These are phyloP conservation scores for Watsonalla cultraria DNA, from an alignment of 2,888 invertebrate genomes.

Conservation along the genomic window DNA sequence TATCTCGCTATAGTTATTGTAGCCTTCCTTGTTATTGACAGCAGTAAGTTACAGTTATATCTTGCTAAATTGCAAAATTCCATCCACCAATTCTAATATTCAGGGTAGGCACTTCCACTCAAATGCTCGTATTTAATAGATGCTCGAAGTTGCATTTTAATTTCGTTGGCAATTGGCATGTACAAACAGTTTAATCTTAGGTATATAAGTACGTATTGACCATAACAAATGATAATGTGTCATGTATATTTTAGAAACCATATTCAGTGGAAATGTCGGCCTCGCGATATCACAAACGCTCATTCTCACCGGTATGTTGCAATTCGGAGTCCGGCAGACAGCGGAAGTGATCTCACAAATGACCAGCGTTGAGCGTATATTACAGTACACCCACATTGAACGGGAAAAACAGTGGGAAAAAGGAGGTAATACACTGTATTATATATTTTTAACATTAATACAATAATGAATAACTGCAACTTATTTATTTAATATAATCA, in stretches of 20 bases:
- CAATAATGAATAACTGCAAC: background rate
- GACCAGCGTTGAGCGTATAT: conserved; percentile 85
- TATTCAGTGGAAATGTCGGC: conserved; percentile 83
- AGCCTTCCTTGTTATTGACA: conserved; percentile 80
- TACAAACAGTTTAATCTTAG: no score
- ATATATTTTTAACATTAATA: background rate
- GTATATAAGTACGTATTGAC: no score
- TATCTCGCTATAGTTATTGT: conserved; percentile 85
- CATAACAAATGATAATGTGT: background rate
- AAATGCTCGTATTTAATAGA: no score
- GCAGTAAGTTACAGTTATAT: conserved; percentile 48
- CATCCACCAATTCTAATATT: no score
- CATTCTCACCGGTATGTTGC: conserved; percentile 85
- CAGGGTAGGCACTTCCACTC: no score
- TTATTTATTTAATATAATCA: no score
- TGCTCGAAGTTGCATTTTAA: no score
- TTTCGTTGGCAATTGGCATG: no score
- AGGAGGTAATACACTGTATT: conserved; percentile 43
- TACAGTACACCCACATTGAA: conserved; percentile 84
- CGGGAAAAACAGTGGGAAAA: conserved; percentile 77
- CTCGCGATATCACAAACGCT: conserved; percentile 83
- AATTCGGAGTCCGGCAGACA: conserved; percentile 83
- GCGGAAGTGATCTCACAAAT: conserved; percentile 85
- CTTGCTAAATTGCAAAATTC: no score
- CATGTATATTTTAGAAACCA: conserved; percentile 48